Percentiles rank a stretch among this genome's conserved stretches.
phyloP scores from a whole-genome alignment of 2,113 vertebrate genomes.

The Corapipo altera region DNA sequence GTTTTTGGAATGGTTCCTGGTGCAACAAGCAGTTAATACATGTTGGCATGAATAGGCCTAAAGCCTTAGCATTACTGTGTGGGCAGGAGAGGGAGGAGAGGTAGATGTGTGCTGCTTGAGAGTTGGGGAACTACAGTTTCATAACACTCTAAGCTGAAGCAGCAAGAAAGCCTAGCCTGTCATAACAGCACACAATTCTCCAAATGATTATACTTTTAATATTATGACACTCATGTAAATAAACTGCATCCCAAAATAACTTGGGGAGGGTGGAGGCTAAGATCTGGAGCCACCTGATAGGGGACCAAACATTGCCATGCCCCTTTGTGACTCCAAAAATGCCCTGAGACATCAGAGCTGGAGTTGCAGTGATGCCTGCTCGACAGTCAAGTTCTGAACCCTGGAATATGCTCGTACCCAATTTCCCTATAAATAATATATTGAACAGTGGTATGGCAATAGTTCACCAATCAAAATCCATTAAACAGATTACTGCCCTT shows the following conservation, averaged over 20 bases:
- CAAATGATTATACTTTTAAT: not conserved
- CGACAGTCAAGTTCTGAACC: not conserved
- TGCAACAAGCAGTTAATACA: not conserved
- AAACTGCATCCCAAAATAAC: not conserved
- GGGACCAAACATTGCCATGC: not conserved
- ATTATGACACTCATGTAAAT: not conserved
- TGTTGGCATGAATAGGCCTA: not conserved
- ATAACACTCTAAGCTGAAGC: not conserved
- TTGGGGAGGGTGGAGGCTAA: not conserved
- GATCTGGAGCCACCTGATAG: not conserved
- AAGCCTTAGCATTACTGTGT: not conserved
- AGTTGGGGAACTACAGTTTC: not conserved
- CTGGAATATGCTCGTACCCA: not conserved
- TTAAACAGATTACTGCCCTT: constrained; percentile 24
- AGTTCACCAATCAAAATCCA: not conserved
- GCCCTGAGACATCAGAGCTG: not conserved
- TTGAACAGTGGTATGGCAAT: not conserved
- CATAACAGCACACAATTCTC: not conserved
- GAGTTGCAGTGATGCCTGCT: not conserved
- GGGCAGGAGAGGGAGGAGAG: not conserved
- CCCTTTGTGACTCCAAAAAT: not conserved
- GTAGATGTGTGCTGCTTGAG: not conserved
- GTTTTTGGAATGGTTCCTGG: not conserved
- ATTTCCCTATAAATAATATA: not conserved
- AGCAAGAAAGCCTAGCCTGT: not conserved